These are phyloP conservation scores for Halocynthia aurantium DNA, from an alignment of 23 tunicate species.

Conservation along the genomic window DNA sequence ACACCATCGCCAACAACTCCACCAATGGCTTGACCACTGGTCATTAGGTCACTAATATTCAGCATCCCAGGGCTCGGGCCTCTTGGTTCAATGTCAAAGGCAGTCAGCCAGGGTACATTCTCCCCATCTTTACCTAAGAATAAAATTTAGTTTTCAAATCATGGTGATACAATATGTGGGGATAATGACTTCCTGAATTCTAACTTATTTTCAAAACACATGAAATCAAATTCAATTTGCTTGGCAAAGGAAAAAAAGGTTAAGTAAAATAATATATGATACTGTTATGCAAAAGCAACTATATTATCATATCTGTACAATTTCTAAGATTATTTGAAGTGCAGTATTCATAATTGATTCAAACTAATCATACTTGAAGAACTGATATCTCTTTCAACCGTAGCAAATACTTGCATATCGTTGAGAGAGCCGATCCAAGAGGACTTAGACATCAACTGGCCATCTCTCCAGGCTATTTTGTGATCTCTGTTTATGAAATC, in stretches of 20 bases:
- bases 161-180: too few relatives aligned
- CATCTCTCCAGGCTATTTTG: constrained; percentile 78
- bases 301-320: too few relatives aligned
- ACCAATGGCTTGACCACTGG: constrained; percentile 88
- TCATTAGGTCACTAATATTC: constrained; percentile 76
- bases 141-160: background rate
- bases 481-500: constrained; percentile 79
- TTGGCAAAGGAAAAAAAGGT: too few relatives aligned
- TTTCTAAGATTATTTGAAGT: too few relatives aligned
- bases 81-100: constrained; percentile 78
- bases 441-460: constrained; percentile 82
- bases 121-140: constrained; percentile 65
- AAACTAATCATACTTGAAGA: constrained; percentile 46
- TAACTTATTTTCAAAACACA: too few relatives aligned
- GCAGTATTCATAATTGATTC: background rate
- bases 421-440: constrained; percentile 71
- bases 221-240: too few relatives aligned
- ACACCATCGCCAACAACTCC: constrained; percentile 96
- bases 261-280: too few relatives aligned
- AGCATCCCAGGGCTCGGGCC: constrained; percentile 97
- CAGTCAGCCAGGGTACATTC: constrained; percentile 89
- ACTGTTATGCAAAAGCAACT: too few relatives aligned
- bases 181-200: too few relatives aligned
- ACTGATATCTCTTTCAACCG: constrained; percentile 65
- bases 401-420: constrained; percentile 91